Evolutionary conservation across 2,113 vertebrate genomes (phyloP).

Genomic region (Oncorhynchus masou): DNA sequence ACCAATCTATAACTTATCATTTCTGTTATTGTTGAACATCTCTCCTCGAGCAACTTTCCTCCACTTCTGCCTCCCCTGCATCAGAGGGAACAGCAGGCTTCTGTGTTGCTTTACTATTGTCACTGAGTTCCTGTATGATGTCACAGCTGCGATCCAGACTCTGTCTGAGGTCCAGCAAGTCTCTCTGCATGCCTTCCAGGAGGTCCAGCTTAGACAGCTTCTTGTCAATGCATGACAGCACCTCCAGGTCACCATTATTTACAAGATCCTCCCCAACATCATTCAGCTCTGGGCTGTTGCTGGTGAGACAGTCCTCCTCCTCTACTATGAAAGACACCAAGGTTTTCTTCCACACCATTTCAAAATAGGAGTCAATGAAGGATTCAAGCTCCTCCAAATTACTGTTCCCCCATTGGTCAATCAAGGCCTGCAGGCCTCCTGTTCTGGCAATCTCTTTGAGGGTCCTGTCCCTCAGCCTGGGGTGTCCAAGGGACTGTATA

Average conservation of each 20-base stretch:
- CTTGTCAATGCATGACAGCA: conserved; percentile 58
- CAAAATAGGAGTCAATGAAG: conserved; percentile 67
- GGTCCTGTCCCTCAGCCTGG: conserved; percentile 34
- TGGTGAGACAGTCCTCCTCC: not conserved
- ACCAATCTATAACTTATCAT: not conserved
- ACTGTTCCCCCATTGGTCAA: conserved; percentile 61
- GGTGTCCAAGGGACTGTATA: conserved; percentile 26
- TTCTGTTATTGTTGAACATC: not conserved
- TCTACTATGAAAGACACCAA: conserved; percentile 22
- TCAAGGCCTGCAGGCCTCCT: conserved; percentile 50
- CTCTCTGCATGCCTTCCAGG: conserved; percentile 62
- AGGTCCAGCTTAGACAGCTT: conserved; percentile 67
- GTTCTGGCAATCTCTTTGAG: conserved; percentile 36
- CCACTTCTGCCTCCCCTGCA: not conserved
- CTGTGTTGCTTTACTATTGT: conserved; percentile 8
- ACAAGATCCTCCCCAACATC: not conserved
- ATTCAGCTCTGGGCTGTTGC: not conserved
- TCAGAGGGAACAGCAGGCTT: not conserved
- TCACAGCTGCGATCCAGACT: conserved; percentile 47
- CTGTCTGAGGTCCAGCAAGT: conserved; percentile 52
- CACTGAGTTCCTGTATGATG: conserved; percentile 44
- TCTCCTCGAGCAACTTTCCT: not conserved
- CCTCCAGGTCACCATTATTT: not conserved
- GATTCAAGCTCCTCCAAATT: conserved; percentile 69
- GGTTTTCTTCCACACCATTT: conserved; percentile 59